These are phyloP conservation scores for Danio albolineatus DNA, from an alignment of 2,797 vertebrate genomes.

Conservation along the genomic window DNA sequence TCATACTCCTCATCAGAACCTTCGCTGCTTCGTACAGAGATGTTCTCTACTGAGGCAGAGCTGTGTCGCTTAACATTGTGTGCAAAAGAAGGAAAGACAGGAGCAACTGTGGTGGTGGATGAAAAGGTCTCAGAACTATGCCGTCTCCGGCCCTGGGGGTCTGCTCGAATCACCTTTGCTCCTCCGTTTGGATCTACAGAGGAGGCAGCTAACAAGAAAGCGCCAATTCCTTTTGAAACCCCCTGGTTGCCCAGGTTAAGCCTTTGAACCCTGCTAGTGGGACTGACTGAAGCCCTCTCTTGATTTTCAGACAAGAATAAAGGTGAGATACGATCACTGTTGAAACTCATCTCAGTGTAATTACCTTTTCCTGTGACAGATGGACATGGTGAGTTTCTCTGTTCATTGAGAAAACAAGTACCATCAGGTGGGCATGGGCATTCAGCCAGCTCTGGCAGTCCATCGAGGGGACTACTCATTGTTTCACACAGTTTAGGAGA, in stretches of 20 bases:
- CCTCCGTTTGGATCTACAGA: constrained; percentile 86
- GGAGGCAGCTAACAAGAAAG: constrained; percentile 83
- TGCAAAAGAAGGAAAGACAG: constrained; percentile 95
- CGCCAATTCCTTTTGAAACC: constrained; percentile 79
- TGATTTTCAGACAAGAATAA: constrained; percentile 75
- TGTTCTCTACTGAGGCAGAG: constrained; percentile 95
- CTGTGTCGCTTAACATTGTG: constrained; percentile 92
- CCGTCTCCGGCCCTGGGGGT: constrained; percentile 92
- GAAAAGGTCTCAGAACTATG: constrained; percentile 98
- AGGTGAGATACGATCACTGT: constrained; percentile 74
- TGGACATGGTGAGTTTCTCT: constrained; percentile 66
- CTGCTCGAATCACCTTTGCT: constrained; percentile 94
- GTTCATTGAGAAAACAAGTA: constrained; percentile 68
- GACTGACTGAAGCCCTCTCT: constrained; percentile 79
- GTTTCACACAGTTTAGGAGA: constrained; percentile 69
- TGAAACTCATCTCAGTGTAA: constrained; percentile 93
- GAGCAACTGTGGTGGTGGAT: constrained; percentile 96
- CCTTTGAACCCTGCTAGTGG: constrained; percentile 82
- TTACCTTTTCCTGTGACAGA: constrained; percentile 79
- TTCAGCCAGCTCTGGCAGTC: constrained; percentile 61
- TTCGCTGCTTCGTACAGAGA: constrained; percentile 88
- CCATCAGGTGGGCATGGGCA: constrained; percentile 55
- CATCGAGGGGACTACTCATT: constrained; percentile 59
- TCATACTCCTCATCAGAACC: constrained; percentile 78
- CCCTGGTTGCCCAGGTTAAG: constrained; percentile 82